Conservation (phyloP, 2,888 invertebrate species). For the Acronicta psi region DNA sequence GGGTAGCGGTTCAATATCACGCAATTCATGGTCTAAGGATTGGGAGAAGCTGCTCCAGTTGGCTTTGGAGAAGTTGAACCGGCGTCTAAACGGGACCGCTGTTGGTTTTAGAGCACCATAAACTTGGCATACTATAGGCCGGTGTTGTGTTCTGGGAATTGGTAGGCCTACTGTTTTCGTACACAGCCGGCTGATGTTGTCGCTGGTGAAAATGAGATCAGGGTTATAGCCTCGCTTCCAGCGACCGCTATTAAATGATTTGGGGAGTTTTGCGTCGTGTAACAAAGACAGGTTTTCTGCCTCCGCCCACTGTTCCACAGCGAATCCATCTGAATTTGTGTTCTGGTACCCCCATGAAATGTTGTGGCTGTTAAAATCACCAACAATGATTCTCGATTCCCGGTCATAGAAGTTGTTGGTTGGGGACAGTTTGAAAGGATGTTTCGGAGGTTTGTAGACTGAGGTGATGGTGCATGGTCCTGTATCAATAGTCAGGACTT, state of each 20-base stretch:
- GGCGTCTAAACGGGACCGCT: too few relatives aligned
- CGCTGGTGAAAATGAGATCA: slow-evolving; percentile 1
- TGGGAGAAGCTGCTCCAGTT: not conserved
- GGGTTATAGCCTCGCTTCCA: slow-evolving; percentile 6
- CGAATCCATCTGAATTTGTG: not conserved
- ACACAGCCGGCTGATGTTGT: not conserved
- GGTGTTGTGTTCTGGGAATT: too few relatives aligned
- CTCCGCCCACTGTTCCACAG: slow-evolving; percentile 2
- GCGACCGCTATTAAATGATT: slow-evolving; percentile 1
- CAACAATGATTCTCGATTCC: too few relatives aligned
- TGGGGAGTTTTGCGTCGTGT: slow-evolving; percentile 4
- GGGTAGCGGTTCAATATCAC: not conserved
- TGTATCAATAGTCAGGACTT: too few relatives aligned
- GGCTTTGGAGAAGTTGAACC: not conserved
- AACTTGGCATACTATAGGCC: too few relatives aligned
- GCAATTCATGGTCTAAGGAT: not conserved
- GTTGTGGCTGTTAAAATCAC: too few relatives aligned
- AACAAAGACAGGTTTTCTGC: not conserved
- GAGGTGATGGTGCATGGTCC: too few relatives aligned
- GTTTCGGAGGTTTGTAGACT: too few relatives aligned
- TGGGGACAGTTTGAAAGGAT: too few relatives aligned
- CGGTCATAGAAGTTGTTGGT: too few relatives aligned
- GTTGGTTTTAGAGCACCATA: too few relatives aligned
- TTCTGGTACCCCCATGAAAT: not conserved
- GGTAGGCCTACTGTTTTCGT: too few relatives aligned